Conservation (phyloP, 2,888 invertebrate species). For the Cantharis lateralis region DNA sequence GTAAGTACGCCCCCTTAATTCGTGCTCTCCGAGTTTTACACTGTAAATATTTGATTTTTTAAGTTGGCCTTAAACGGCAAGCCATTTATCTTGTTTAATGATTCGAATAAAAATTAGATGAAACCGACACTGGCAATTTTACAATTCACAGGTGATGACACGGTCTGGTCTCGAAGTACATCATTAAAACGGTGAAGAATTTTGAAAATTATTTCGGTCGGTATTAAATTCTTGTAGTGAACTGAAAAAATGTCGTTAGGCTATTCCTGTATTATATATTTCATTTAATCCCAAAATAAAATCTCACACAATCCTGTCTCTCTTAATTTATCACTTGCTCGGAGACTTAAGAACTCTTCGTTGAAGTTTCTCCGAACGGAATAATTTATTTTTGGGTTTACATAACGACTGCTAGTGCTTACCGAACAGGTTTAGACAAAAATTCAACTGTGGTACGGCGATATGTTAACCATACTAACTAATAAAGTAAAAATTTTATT, state of each 20-base stretch:
- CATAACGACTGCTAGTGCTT: slow-evolving; percentile 27
- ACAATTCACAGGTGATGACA: background rate
- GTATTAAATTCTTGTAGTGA: background rate
- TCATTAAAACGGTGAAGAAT: background rate
- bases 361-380: slow-evolving; percentile 16
- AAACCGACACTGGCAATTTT: background rate
- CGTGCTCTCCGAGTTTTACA: background rate
- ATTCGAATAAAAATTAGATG: background rate
- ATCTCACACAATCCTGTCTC: background rate
- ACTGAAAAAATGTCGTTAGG: slow-evolving; percentile 3
- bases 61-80: background rate
- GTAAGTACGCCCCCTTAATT: background rate
- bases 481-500: slow-evolving; percentile 31
- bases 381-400: slow-evolving; percentile 29
- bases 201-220: background rate
- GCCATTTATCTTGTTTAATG: background rate
- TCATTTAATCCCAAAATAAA: slow-evolving; percentile 16
- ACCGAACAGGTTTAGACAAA: slow-evolving; percentile 33
- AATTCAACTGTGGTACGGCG: slow-evolving; percentile 25
- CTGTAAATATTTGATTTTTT: background rate
- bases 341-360: slow-evolving; percentile 12
- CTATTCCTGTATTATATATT: background rate
- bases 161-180: background rate
- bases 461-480: slow-evolving; percentile 14
- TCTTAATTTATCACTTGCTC: slow-evolving; percentile 22